These are phyloP conservation scores for Sylvia atricapilla DNA, from an alignment of 2,113 vertebrate species.

Conservation along the genomic window DNA sequence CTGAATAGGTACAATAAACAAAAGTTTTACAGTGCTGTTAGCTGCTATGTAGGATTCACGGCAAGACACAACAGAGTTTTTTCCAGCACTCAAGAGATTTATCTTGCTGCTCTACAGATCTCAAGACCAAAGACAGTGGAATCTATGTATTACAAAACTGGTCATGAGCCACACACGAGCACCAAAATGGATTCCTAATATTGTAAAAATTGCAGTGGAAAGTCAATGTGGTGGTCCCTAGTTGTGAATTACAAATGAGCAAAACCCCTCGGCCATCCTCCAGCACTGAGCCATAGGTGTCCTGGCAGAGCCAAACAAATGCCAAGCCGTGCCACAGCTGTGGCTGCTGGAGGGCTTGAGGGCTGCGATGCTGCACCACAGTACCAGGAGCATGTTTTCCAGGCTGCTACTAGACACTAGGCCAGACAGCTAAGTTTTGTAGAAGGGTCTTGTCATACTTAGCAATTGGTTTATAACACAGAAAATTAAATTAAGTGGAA, in stretches of 20 bases:
- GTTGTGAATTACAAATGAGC: neutral
- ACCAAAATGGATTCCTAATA: neutral
- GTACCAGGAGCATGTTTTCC: fast-evolving
- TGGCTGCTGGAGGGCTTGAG: neutral
- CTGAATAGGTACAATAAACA: slow-evolving; percentile 58
- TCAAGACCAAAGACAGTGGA: neutral
- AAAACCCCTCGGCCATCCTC: neutral
- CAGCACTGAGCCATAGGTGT: neutral
- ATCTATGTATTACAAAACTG: neutral
- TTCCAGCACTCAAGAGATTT: neutral
- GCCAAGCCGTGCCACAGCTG: neutral
- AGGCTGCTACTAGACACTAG: neutral
- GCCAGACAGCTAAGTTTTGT: neutral
- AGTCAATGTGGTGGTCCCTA: neutral
- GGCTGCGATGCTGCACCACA: fast-evolving
- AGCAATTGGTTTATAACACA: neutral
- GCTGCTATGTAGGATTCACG: neutral
- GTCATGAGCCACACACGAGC: neutral
- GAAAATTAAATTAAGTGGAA: neutral
- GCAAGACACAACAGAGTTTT: neutral
- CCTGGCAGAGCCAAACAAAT: neutral
- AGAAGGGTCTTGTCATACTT: neutral
- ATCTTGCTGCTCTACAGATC: neutral
- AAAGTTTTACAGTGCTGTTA: slow-evolving; percentile 1
- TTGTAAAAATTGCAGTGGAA: neutral